A percentile compares a stretch with the other conserved stretches of the same genome.
phyloP scores from a whole-genome alignment of 2,888 invertebrate genomes.

The Anagyrus pseudococci region DNA sequence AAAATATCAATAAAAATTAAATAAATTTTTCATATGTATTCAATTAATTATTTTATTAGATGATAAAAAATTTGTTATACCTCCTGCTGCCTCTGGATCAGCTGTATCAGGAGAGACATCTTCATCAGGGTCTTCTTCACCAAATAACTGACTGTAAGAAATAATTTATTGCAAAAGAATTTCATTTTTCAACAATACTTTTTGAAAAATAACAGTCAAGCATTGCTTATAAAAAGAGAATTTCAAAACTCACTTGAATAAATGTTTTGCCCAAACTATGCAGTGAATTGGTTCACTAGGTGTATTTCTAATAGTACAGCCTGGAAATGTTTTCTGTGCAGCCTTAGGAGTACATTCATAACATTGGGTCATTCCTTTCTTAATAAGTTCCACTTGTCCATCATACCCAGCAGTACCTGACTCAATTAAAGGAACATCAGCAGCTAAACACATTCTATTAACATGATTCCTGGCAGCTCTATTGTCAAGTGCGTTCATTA shows the following conservation, averaged over 20 bases:
- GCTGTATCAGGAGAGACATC: slow-evolving; percentile 98
- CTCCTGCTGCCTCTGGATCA: slow-evolving; percentile 87
- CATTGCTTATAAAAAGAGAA: neutral
- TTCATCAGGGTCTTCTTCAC: slow-evolving; percentile 94
- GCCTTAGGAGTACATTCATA: slow-evolving; percentile 96
- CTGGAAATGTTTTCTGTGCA: slow-evolving; percentile 91
- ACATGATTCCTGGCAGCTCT: slow-evolving; percentile 96
- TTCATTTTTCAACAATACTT: slow-evolving; percentile 14
- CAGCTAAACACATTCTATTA: slow-evolving; percentile 97
- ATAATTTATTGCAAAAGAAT: slow-evolving; percentile 8
- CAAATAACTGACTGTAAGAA: slow-evolving; percentile 86
- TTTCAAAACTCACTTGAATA: slow-evolving; percentile 81
- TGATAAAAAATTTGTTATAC: slow-evolving; percentile 4
- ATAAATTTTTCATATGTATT: neutral
- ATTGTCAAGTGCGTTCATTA: slow-evolving; percentile 97
- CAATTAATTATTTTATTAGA: neutral
- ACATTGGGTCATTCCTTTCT: slow-evolving; percentile 89
- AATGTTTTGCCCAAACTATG: slow-evolving; percentile 99
- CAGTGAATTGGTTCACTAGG: slow-evolving; percentile 99
- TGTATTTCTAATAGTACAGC: slow-evolving; percentile 98
- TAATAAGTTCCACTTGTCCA: slow-evolving; percentile 92
- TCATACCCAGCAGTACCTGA: slow-evolving; percentile 97
- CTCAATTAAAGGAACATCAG: slow-evolving; percentile 92
- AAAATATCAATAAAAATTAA: slow-evolving; percentile 3
- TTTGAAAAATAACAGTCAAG: slow-evolving; percentile 7